Evolutionary conservation across 2,797 vertebrate species (phyloP).

Genomic region (Antennarius maculatus): DNA sequence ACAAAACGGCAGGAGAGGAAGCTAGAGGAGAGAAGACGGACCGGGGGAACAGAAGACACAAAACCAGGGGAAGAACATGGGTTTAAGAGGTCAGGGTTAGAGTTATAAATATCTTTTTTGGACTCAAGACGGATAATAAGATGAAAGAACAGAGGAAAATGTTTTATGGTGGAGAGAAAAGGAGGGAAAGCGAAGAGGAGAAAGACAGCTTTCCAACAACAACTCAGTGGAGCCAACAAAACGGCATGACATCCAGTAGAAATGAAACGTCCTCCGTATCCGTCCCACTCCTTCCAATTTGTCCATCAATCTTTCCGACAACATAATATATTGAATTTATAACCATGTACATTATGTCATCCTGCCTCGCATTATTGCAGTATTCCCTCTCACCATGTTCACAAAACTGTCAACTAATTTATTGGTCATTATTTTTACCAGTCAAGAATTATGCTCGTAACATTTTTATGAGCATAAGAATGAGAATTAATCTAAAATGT

Average conservation of each 20-base stretch:
- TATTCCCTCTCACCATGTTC: background rate
- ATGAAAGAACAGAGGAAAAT: conserved; percentile 62
- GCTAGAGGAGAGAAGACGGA: background rate
- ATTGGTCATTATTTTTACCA: conserved; percentile 20
- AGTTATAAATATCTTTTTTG: conserved; percentile 42
- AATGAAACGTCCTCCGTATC: conserved; percentile 52
- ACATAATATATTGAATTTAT: conserved; percentile 24
- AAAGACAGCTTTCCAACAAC: conserved; percentile 74
- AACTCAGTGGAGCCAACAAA: conserved; percentile 59
- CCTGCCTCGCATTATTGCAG: background rate
- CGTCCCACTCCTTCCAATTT: conserved; percentile 45
- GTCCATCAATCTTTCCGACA: conserved; percentile 58
- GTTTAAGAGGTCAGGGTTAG: conserved; percentile 39
- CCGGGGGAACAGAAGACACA: background rate
- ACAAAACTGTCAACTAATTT: conserved; percentile 29
- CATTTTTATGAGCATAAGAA: conserved; percentile 28
- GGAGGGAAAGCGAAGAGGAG: conserved; percentile 50
- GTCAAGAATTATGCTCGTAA: conserved; percentile 1
- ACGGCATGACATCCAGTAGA: conserved; percentile 49
- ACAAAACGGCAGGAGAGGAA: background rate
- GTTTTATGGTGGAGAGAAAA: conserved; percentile 43
- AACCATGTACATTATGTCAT: conserved; percentile 8
- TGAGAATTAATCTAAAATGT: conserved; percentile 20
- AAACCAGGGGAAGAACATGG: conserved; percentile 17
- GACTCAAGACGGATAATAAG: conserved; percentile 58